Base-by-base conservation (phyloP, 2,113 vertebrate species). In the Cariama cristata region DNA sequence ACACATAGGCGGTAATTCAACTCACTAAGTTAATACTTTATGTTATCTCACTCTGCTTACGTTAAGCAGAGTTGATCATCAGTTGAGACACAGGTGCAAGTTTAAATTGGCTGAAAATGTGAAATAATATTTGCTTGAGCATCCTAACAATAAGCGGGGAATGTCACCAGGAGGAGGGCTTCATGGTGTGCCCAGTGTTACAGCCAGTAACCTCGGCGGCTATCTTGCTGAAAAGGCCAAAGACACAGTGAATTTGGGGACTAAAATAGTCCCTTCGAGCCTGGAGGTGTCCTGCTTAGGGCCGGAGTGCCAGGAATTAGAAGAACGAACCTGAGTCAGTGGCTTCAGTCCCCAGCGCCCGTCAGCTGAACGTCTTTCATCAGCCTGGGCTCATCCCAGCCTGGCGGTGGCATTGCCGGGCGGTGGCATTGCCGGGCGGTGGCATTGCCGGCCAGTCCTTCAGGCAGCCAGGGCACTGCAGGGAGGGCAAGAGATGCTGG, bases 121-220 rank as follows among this genome's bases (percentile, higher is more conserved):
- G 59, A 12, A 50, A 19, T 7, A 11, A 1, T 3, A 4, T 30
- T 49, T 66, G 64, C 15, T 11, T 7, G 42, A 77, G 72, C 58
- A 47, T 10, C 26, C 11, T 8, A 2, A 9, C 22, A 4, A 14
- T 0, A 21, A 8, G 27, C 32, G 20, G 62, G 0, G n/a, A 15
- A 20, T 23, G 30, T 32, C 53, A 35, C 13, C 6, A 2, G 75
- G 75, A 47, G 33, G 21, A 8, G 56, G 24, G 44, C 60, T 24
- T 19, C 50, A 1, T 1, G 6, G 60, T 7, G 23, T 10, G 49
- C 67, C 40, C 30, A 0, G 10, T 7, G 40, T 16, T 60, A 6
- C 40, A 53, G 73, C 44, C 4, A 0, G 42, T 11, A 17, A 26
- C 47, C 56, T 42, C 3, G 7, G 44, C 0, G 8, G n/a, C 47